Evolutionary conservation across 2,113 vertebrate genomes (phyloP).

Genomic region (Brachyistius frenatus): DNA sequence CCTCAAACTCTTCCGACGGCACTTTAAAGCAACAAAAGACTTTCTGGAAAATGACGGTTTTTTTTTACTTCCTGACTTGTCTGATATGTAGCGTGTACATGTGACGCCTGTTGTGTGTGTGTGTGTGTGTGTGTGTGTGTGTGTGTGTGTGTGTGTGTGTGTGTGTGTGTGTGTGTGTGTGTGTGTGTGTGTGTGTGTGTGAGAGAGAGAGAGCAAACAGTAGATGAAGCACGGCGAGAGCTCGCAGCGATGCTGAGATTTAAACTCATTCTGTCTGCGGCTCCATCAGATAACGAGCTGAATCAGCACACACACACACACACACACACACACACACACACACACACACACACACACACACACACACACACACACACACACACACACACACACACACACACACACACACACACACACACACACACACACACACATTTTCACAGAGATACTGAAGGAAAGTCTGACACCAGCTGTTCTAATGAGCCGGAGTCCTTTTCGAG

Average conservation of each 20-base stretch:
- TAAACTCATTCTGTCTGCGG: constrained; percentile 84
- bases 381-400: constrained; percentile 28
- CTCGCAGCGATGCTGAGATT: constrained; percentile 77
- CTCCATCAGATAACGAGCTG: constrained; percentile 83
- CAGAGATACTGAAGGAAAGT: constrained; percentile 44
- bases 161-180: neutral
- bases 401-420: constrained; percentile 18
- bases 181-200: neutral
- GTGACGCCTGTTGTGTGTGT: constrained; percentile 26
- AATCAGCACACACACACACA: constrained; percentile 71
- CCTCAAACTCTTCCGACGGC: neutral
- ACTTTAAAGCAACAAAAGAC: neutral
- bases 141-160: neutral
- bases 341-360: constrained; percentile 27
- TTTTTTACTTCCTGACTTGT: neutral
- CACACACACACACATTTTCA: constrained; percentile 27
- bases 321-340: constrained; percentile 44
- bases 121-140: neutral
- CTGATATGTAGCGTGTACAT: constrained; percentile 1
- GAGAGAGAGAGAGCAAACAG: constrained; percentile 47
- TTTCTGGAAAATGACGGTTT: constrained; percentile 1
- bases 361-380: constrained; percentile 20
- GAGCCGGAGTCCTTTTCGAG: constrained; percentile 52
- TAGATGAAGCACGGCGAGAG: constrained; percentile 58
- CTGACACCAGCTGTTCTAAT: constrained; percentile 60